These are phyloP conservation scores for Ginglymostoma cirratum DNA, from an alignment of 2,113 vertebrate species.

Conservation along the genomic window DNA sequence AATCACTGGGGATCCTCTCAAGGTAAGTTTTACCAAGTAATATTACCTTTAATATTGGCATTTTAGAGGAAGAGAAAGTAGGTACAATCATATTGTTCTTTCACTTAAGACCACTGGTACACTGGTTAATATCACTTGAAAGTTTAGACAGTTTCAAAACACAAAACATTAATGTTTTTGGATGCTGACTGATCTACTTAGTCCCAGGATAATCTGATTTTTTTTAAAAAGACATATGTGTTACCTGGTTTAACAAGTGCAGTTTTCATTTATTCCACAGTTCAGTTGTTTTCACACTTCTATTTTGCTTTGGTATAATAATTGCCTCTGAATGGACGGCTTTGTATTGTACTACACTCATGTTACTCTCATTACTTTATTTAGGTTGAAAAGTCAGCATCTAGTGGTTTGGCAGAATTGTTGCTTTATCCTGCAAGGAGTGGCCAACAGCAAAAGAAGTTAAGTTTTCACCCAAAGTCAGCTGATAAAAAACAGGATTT, in stretches of 20 bases:
- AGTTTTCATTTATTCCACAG: neutral
- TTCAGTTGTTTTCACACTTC: neutral
- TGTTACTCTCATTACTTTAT: neutral
- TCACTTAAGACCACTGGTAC: neutral
- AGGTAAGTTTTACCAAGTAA: neutral
- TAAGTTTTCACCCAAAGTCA: conserved; percentile 22
- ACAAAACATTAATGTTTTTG: neutral
- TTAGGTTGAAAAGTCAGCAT: conserved; percentile 66
- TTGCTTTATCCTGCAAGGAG: conserved; percentile 70
- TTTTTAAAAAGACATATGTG: neutral
- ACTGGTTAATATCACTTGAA: neutral
- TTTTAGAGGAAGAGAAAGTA: neutral
- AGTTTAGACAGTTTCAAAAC: neutral
- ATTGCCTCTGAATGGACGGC: conserved; percentile 9
- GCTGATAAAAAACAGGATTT: conserved; percentile 1
- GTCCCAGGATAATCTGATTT: neutral
- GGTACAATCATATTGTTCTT: neutral
- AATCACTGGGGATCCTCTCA: neutral
- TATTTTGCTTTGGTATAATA: neutral
- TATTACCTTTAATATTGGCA: neutral
- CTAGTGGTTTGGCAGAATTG: conserved; percentile 51
- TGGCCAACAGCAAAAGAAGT: conserved; percentile 39
- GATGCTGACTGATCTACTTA: neutral
- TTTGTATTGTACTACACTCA: neutral
- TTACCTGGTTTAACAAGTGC: neutral